Evolutionary conservation across 1,140 invertebrate genomes (phyloP).

Genomic region (Antheraea mylitta): DNA sequence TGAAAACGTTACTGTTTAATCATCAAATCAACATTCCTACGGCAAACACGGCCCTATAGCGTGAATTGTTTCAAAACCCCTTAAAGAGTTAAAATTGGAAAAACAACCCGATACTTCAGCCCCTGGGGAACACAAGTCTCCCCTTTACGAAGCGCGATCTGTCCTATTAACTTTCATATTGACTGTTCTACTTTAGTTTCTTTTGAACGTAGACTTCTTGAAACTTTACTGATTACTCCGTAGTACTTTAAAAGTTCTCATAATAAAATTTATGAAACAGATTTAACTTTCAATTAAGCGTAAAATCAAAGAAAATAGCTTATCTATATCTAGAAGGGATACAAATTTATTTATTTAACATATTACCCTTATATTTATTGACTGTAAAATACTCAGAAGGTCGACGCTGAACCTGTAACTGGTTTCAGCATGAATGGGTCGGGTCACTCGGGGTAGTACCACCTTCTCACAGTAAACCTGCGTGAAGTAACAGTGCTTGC

Average conservation of each 20-base stretch:
- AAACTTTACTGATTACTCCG: background rate
- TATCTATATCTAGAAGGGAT: background rate
- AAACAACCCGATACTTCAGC: background rate
- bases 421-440: too few relatives aligned
- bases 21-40: background rate
- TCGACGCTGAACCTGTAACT: too few relatives aligned
- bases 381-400: too few relatives aligned
- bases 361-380: too few relatives aligned
- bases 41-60: background rate
- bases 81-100: background rate
- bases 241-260: background rate
- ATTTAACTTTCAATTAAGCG: background rate
- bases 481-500: too few relatives aligned
- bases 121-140: background rate
- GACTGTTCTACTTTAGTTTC: conserved; percentile 2
- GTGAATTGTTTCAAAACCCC: background rate
- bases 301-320: background rate
- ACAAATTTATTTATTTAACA: too few relatives aligned
- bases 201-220: background rate
- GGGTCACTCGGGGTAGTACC: too few relatives aligned
- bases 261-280: background rate
- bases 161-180: conserved; percentile 3
- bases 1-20: too few relatives aligned
- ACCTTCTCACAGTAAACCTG: too few relatives aligned
- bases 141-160: background rate